phyloP scores from a whole-genome alignment of 2,888 invertebrate genomes.

The Lepidonotus clava region DNA sequence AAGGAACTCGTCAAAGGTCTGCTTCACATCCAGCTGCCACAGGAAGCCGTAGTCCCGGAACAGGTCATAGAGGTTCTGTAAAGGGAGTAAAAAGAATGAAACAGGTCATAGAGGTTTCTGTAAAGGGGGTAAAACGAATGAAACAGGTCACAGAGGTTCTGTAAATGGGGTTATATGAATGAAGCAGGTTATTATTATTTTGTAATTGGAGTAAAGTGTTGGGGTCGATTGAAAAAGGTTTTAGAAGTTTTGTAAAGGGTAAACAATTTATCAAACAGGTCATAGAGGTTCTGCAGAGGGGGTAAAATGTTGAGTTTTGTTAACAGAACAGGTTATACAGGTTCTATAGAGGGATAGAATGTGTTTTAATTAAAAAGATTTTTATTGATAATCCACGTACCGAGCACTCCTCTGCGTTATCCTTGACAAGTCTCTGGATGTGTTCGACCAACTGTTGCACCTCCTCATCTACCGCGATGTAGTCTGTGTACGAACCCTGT shows the following conservation, averaged over 20 bases:
- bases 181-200: too few relatives aligned
- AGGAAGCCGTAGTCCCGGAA: slow-evolving; percentile 78
- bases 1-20: slow-evolving; percentile 78
- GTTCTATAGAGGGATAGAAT: background rate
- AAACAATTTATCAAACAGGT: too few relatives aligned
- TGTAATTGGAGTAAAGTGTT: too few relatives aligned
- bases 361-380: background rate
- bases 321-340: background rate
- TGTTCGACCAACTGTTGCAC: slow-evolving; percentile 74
- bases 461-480: slow-evolving; percentile 77
- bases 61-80: slow-evolving; percentile 60
- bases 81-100: background rate
- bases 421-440: slow-evolving; percentile 75
- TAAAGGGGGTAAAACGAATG: too few relatives aligned
- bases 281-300: too few relatives aligned
- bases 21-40: slow-evolving; percentile 78
- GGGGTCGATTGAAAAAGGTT: slow-evolving; percentile 72
- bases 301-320: too few relatives aligned
- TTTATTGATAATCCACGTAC: slow-evolving; percentile 62
- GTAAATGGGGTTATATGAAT: background rate
- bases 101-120: too few relatives aligned
- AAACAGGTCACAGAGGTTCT: slow-evolving; percentile 67
- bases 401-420: slow-evolving; percentile 78
- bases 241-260: slow-evolving; percentile 56
- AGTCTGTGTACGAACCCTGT: slow-evolving; percentile 78